Evolutionary conservation across 2,113 vertebrate genomes (phyloP).

Genomic region (Suricata suricatta): DNA sequence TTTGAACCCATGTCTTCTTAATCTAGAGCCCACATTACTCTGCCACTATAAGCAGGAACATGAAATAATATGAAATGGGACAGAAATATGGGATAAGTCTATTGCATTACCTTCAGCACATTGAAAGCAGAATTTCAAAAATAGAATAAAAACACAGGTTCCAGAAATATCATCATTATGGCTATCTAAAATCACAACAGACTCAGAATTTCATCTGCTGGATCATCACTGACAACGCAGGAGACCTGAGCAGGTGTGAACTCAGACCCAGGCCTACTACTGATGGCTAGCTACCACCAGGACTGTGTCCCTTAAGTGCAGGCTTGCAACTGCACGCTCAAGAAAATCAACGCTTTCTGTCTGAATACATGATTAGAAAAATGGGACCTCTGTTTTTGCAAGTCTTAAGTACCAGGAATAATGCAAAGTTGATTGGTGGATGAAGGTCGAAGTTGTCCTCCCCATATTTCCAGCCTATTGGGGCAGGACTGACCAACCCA

Average conservation of each 20-base stretch:
- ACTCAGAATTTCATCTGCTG: not conserved
- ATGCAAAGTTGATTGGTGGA: not conserved
- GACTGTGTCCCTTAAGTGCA: not conserved
- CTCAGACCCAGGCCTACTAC: not conserved
- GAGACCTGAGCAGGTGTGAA: not conserved
- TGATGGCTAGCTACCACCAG: not conserved
- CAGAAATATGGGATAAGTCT: not conserved
- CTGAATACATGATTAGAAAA: not conserved
- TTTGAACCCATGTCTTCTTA: not conserved
- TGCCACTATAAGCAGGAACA: not conserved
- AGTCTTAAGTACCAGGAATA: not conserved
- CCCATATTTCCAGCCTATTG: not conserved
- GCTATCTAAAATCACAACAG: not conserved
- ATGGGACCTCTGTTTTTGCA: not conserved
- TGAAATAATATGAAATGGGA: not conserved
- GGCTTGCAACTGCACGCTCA: not conserved
- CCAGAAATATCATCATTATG: not conserved
- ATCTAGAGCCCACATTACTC: not conserved
- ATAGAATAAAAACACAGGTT: not conserved
- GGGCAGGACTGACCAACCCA: not conserved
- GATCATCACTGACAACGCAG: not conserved
- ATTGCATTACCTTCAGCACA: not conserved
- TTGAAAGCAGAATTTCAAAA: constrained; percentile 9
- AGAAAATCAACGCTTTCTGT: not conserved
- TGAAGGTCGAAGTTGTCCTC: not conserved